phyloP scores from a whole-genome alignment of 2,797 vertebrate species.

The Knipowitschia caucasica region DNA sequence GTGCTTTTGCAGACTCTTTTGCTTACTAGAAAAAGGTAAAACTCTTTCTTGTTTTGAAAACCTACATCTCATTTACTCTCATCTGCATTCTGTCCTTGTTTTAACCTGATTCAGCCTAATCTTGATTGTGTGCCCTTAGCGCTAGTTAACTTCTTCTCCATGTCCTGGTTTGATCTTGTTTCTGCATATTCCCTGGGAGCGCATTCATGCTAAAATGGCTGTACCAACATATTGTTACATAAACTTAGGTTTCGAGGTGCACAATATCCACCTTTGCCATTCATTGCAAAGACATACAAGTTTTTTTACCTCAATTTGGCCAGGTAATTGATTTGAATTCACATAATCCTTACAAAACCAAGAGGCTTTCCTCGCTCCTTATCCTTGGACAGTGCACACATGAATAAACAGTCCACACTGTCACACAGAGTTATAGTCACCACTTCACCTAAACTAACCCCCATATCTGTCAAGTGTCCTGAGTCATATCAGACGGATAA shows the following conservation, averaged over 20 bases:
- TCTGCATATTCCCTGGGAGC: not conserved
- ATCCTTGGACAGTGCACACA: not conserved
- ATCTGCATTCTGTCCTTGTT: not conserved
- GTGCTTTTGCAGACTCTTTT: not conserved
- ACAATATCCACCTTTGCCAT: not conserved
- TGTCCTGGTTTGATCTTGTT: not conserved
- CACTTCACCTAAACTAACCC: conserved; percentile 8
- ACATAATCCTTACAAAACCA: not conserved
- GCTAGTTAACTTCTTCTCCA: not conserved
- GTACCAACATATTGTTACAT: not conserved
- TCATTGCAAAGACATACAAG: not conserved
- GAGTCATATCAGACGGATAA: conserved; percentile 4
- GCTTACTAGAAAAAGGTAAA: not conserved
- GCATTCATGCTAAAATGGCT: not conserved
- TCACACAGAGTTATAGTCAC: not conserved
- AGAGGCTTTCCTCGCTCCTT: not conserved
- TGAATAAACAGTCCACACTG: not conserved
- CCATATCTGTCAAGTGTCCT: not conserved
- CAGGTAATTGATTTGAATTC: not conserved
- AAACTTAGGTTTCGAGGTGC: not conserved
- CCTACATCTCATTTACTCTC: too few species aligned
- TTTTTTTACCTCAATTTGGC: not conserved
- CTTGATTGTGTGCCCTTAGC: not conserved
- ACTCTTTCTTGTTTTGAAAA: not conserved
- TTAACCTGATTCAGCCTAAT: not conserved